phyloP scores from a whole-genome alignment of 2,797 vertebrate genomes.

The Hypotaenidia okinawae region DNA sequence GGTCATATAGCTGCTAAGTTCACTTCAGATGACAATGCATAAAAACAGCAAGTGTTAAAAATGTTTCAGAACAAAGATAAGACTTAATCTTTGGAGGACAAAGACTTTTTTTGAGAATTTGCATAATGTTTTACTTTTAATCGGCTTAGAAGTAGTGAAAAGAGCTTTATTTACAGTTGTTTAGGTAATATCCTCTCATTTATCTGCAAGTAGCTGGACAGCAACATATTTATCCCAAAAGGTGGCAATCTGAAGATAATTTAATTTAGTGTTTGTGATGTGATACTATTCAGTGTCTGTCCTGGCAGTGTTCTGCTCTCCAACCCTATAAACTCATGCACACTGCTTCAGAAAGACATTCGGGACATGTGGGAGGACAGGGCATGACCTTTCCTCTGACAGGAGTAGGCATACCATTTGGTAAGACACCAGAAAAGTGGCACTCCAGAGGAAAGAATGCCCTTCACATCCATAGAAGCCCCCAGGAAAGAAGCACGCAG shows the following conservation, averaged over 20 bases:
- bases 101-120: background rate
- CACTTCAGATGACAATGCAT: background rate
- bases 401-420: background rate
- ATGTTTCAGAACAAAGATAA: background rate
- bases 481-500: background rate
- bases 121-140: background rate
- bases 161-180: background rate
- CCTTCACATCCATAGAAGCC: background rate
- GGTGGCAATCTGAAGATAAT: background rate
- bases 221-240: background rate
- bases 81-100: background rate
- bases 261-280: background rate
- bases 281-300: background rate
- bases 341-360: background rate
- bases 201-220: background rate
- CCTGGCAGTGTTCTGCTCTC: background rate
- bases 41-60: background rate
- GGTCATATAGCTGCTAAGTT: background rate
- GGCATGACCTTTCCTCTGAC: background rate
- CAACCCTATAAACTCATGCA: background rate
- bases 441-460: background rate
- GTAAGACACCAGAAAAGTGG: background rate
- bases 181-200: background rate
- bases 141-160: background rate
- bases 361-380: background rate